These are phyloP conservation scores for Catocala nupta DNA, from an alignment of 2,888 invertebrate species.

Conservation along the genomic window DNA sequence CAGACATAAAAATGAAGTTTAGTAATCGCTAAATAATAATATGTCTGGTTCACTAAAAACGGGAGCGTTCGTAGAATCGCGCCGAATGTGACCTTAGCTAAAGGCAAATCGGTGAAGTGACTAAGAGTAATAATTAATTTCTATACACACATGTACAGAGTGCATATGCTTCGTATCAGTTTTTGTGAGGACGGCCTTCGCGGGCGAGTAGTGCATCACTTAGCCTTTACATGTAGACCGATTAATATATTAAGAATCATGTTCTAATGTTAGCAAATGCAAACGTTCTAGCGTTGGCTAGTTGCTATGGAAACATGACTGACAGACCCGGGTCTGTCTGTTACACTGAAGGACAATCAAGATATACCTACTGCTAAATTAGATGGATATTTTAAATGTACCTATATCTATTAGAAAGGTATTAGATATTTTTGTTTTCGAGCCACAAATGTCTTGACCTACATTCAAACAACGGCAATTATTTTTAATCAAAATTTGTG, in stretches of 20 bases:
- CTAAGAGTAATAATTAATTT: slow-evolving; percentile 53
- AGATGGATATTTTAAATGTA: too few relatives aligned
- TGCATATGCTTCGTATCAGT: slow-evolving; percentile 35
- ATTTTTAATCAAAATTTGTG: too few relatives aligned
- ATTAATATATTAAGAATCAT: background rate
- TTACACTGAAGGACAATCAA: too few relatives aligned
- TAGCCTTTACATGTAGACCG: background rate
- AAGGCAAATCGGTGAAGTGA: slow-evolving; percentile 64
- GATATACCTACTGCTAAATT: too few relatives aligned
- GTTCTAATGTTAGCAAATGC: background rate
- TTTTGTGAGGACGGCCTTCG: slow-evolving; percentile 47
- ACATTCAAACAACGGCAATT: too few relatives aligned
- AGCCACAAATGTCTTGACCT: too few relatives aligned
- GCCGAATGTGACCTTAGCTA: slow-evolving; percentile 71
- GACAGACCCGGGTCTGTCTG: too few relatives aligned
- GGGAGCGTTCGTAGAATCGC: slow-evolving; percentile 72
- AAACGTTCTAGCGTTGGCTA: too few relatives aligned
- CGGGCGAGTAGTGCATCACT: slow-evolving; percentile 26
- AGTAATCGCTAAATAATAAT: slow-evolving; percentile 75
- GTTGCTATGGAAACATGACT: too few relatives aligned
- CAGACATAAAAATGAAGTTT: slow-evolving; percentile 61
- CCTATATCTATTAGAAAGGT: too few relatives aligned
- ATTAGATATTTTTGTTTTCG: too few relatives aligned
- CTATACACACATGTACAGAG: slow-evolving; percentile 37
- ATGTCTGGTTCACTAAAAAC: slow-evolving; percentile 67